Conservation (phyloP, 2,113 vertebrate genomes). For the Bettongia penicillata region DNA sequence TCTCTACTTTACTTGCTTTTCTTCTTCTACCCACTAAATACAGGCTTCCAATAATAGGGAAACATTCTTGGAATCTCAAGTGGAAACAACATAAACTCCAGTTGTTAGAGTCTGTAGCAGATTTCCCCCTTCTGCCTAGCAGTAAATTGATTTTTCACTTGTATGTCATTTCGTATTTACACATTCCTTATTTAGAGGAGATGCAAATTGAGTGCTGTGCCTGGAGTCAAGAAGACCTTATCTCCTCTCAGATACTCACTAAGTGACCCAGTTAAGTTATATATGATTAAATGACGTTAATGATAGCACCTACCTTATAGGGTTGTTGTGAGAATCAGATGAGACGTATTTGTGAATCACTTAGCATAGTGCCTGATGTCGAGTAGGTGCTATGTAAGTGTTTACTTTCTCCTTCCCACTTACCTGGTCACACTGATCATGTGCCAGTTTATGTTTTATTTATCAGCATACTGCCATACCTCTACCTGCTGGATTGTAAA, state of each 20-base stretch:
- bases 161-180: too few relatives aligned
- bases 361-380: background rate
- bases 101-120: background rate
- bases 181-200: background rate
- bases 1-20: background rate
- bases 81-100: background rate
- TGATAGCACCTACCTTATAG: background rate
- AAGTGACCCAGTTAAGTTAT: background rate
- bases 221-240: background rate
- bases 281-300: background rate
- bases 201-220: background rate
- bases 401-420: background rate
- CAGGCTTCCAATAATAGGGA: background rate
- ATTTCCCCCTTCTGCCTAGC: background rate
- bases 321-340: background rate
- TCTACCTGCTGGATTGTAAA: background rate
- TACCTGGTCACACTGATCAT: background rate
- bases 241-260: background rate
- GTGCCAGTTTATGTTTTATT: background rate
- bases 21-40: background rate
- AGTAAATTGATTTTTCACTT: background rate
- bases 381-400: background rate
- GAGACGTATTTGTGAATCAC: background rate
- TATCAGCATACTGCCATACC: background rate
- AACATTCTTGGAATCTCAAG: background rate